Evolutionary conservation across 92 coral and sea anemone species (phyloP).

Genomic region (Heteractis magnifica): DNA sequence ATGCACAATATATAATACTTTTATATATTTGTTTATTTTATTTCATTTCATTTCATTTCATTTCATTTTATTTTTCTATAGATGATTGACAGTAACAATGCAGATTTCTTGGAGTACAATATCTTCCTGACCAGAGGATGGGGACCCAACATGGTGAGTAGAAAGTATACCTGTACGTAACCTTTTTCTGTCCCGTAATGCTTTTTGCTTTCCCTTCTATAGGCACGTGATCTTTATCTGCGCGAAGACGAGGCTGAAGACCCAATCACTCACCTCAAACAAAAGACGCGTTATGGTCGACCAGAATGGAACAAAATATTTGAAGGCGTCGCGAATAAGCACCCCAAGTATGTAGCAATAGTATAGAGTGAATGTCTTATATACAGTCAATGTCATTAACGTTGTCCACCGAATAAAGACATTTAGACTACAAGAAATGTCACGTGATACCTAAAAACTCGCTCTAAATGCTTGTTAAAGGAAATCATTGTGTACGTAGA

Average conservation of each 20-base stretch:
- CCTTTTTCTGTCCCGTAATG: not conserved
- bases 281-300: conserved; percentile 87
- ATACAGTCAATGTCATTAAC: not conserved
- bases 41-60: too few species aligned
- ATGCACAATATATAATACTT: too few species aligned
- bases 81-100: conserved; percentile 81
- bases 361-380: not conserved
- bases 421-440: too few species aligned
- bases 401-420: too few species aligned
- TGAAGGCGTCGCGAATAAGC: conserved; percentile 53
- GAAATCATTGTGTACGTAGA: too few species aligned
- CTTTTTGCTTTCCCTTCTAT: not conserved
- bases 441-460: too few species aligned
- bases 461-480: too few species aligned
- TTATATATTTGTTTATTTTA: too few species aligned
- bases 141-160: conserved; percentile 79
- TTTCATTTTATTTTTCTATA: conserved; percentile 5
- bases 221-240: conserved; percentile 86
- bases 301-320: conserved; percentile 90
- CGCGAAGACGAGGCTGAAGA: conserved; percentile 82
- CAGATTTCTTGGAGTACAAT: conserved; percentile 78
- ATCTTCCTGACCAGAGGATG: conserved; percentile 94
- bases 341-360: conserved; percentile 69
- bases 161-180: not conserved
- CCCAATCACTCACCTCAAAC: conserved; percentile 79